phyloP scores from a whole-genome alignment of 2,797 vertebrate genomes.

The Gadopsis marmoratus region DNA sequence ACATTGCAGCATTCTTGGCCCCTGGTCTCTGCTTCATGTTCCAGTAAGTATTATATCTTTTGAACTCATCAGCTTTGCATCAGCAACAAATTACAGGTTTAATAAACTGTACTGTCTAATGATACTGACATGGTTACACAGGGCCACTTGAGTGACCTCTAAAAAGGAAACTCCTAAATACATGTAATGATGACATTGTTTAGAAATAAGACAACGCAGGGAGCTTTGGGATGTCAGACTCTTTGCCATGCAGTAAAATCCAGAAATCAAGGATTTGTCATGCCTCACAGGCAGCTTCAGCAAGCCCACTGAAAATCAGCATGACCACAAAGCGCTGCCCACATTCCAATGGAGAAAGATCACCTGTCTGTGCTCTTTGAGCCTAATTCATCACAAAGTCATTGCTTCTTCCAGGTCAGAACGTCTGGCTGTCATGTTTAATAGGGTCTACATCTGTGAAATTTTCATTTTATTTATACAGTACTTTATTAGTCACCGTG shows the following conservation, averaged over 20 bases:
- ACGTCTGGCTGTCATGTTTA: slow-evolving; percentile 26
- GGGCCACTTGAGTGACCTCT: slow-evolving; percentile 40
- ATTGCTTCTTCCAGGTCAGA: slow-evolving; percentile 44
- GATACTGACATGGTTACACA: slow-evolving; percentile 42
- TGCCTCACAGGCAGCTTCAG: slow-evolving; percentile 50
- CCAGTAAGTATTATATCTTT: slow-evolving; percentile 54
- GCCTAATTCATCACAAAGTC: slow-evolving; percentile 49
- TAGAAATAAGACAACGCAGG: slow-evolving; percentile 51
- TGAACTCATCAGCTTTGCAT: slow-evolving; percentile 67
- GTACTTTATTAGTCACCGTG: slow-evolving; percentile 11
- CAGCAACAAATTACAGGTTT: slow-evolving; percentile 71
- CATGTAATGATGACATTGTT: slow-evolving; percentile 58
- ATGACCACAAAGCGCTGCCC: slow-evolving; percentile 48
- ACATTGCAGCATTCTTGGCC: slow-evolving; percentile 47
- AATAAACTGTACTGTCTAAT: slow-evolving; percentile 50
- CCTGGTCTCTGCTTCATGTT: slow-evolving; percentile 29
- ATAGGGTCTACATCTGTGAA: slow-evolving; percentile 50
- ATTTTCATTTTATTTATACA: slow-evolving; percentile 26
- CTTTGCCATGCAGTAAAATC: slow-evolving; percentile 46
- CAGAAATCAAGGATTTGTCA: slow-evolving; percentile 56
- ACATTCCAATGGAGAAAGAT: slow-evolving; percentile 70
- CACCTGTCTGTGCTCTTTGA: slow-evolving; percentile 55
- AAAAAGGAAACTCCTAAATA: slow-evolving; percentile 37
- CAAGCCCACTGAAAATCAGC: slow-evolving; percentile 50
- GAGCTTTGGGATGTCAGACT: slow-evolving; percentile 45